Evolutionary conservation across 2,797 vertebrate genomes (phyloP).

Genomic region (Xerus rutilus): DNA sequence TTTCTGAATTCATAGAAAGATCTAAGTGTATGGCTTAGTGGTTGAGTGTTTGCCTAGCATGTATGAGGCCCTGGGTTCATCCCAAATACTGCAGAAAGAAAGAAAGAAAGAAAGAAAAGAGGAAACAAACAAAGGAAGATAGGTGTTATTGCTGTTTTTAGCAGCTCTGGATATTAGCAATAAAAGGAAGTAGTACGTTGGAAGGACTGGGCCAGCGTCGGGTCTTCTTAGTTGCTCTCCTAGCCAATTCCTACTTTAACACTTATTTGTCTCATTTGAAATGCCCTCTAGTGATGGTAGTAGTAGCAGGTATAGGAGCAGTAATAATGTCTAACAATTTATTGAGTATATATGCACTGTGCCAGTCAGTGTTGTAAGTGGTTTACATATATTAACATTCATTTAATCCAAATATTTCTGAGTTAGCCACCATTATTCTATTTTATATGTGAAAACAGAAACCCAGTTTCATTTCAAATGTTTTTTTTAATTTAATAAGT

Average conservation of each 20-base stretch:
- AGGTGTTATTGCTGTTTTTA: not conserved
- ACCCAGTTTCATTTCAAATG: constrained; percentile 44
- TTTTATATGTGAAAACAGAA: constrained; percentile 54
- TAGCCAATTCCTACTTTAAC: not conserved
- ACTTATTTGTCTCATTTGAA: constrained; percentile 18
- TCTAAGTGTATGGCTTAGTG: not conserved
- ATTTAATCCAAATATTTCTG: constrained; percentile 42
- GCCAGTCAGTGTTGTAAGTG: not conserved
- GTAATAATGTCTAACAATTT: not conserved
- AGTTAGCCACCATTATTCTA: not conserved
- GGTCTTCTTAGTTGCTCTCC: constrained; percentile 18
- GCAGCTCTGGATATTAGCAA: constrained; percentile 36
- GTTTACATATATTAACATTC: constrained; percentile 5
- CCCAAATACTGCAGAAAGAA: too few relatives aligned
- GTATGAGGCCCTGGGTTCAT: too few relatives aligned
- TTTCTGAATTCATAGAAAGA: not conserved
- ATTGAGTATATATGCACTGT: not conserved
- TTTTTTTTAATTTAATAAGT: not conserved
- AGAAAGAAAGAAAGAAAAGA: too few relatives aligned
- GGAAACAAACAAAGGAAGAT: too few relatives aligned
- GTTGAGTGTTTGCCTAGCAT: too few relatives aligned
- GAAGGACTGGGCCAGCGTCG: not conserved
- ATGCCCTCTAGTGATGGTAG: not conserved
- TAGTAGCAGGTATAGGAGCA: not conserved
- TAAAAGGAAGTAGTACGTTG: not conserved